Evolutionary conservation across 2,797 vertebrate genomes (phyloP).

Genomic region (Enteromius trimaculatus): DNA sequence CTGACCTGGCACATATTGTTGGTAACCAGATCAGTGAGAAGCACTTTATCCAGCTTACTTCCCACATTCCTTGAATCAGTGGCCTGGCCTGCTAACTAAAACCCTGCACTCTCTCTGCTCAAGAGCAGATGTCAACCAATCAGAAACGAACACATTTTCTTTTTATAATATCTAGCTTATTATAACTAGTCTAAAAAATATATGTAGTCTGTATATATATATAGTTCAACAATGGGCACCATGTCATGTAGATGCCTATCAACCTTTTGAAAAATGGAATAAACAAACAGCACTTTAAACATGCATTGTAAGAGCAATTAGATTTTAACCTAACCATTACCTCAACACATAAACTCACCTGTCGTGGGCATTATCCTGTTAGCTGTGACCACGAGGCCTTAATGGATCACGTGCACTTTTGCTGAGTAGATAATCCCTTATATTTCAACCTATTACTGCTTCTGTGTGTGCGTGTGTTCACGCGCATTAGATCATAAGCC

Average conservation of each 20-base stretch:
- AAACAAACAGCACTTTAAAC: not conserved
- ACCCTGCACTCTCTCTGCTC: conserved; percentile 7
- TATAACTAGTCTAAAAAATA: not conserved
- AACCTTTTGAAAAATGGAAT: not conserved
- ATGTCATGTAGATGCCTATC: not conserved
- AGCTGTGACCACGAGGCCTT: conserved; percentile 8
- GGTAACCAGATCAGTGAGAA: conserved; percentile 53
- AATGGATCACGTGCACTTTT: conserved; percentile 28
- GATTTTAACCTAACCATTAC: conserved; percentile 1
- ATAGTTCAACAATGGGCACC: not conserved
- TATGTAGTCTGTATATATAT: not conserved
- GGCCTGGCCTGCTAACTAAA: conserved; percentile 29
- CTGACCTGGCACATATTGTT: conserved; percentile 45
- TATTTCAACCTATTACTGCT: conserved; percentile 9
- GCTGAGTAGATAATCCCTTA: conserved; percentile 55
- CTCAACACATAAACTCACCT: conserved; percentile 17
- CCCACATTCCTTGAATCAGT: conserved; percentile 51
- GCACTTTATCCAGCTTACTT: conserved; percentile 58
- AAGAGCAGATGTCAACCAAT: conserved; percentile 42
- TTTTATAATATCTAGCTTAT: not conserved
- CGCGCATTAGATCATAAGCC: conserved; percentile 9
- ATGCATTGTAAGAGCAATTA: not conserved
- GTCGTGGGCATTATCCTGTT: conserved; percentile 35
- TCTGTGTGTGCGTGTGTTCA: not conserved
- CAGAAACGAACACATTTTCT: not conserved